A percentile compares a stretch with the other conserved stretches of the same genome.
Conservation (phyloP, 1,140 invertebrate species). For the Nasonia longicornis region DNA sequence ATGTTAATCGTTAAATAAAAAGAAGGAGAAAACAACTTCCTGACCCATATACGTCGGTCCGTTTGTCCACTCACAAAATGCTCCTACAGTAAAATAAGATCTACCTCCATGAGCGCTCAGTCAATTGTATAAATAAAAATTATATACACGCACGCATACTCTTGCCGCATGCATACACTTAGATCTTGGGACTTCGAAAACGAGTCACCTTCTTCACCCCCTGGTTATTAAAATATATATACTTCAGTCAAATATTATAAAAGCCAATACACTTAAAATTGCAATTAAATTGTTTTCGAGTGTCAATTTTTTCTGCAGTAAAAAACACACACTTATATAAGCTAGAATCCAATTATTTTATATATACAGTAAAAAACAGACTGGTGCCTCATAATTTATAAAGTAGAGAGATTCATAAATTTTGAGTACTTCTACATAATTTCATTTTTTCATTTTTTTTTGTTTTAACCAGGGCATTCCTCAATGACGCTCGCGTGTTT, state of each 20-base stretch:
- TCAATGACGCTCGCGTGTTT: conserved; percentile 35
- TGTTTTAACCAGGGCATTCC: conserved; percentile 26
- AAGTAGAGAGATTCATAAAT: not conserved
- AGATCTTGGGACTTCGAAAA: conserved; percentile 18
- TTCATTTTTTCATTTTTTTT: not conserved
- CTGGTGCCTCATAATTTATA: not conserved
- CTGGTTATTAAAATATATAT: conserved; percentile 16
- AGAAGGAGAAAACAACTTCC: conserved; percentile 8
- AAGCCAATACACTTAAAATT: conserved; percentile 5
- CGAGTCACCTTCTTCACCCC: conserved; percentile 4
- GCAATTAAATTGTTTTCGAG: not conserved
- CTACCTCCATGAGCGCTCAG: conserved; percentile 39
- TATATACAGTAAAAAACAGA: not conserved
- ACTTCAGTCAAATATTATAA: conserved; percentile 6
- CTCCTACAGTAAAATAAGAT: conserved; percentile 9
- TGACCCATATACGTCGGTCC: not conserved
- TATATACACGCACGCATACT: conserved; percentile 43
- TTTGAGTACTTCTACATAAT: not conserved
- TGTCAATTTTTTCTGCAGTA: not conserved
- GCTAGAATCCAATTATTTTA: not conserved
- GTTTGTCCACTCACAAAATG: conserved; percentile 21
- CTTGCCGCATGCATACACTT: conserved; percentile 20
- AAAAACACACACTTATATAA: not conserved
- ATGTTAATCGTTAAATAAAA: conserved; percentile 8
- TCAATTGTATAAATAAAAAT: conserved; percentile 44